Evolutionary conservation across 2,797 vertebrate species (phyloP).

Genomic region (Miichthys miiuy): DNA sequence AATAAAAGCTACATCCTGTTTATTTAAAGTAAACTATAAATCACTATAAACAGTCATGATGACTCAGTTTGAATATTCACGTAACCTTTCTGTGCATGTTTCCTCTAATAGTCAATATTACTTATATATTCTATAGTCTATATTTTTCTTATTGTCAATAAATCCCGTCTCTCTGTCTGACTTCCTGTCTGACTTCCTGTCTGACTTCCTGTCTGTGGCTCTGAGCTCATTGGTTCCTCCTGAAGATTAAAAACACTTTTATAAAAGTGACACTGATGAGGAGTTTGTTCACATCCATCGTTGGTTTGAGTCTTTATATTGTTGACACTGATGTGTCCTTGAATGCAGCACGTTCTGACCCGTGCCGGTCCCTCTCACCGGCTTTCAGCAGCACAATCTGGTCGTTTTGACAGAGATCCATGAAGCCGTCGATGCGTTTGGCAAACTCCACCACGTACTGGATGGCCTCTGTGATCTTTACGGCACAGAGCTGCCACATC

Average conservation of each 20-base stretch:
- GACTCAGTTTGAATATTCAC: too few relatives aligned
- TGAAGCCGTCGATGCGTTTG: slow-evolving; percentile 96
- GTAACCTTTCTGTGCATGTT: too few relatives aligned
- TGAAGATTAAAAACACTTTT: too few relatives aligned
- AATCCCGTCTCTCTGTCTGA: neutral
- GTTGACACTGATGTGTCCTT: neutral
- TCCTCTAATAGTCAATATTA: too few relatives aligned
- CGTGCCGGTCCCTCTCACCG: slow-evolving; percentile 79
- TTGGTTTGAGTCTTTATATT: neutral
- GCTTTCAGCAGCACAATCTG: slow-evolving; percentile 97
- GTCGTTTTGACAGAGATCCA: slow-evolving; percentile 97
- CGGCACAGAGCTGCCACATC: slow-evolving; percentile 96
- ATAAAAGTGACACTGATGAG: too few relatives aligned
- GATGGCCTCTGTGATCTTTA: slow-evolving; percentile 95
- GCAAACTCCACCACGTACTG: slow-evolving; percentile 97
- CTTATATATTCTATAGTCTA: too few relatives aligned
- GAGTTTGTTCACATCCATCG: too few relatives aligned
- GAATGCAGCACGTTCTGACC: neutral
- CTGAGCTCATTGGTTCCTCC: too few relatives aligned
- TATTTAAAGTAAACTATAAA: too few relatives aligned
- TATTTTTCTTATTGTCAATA: neutral
- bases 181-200: neutral
- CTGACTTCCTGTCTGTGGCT: too few relatives aligned
- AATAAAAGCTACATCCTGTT: too few relatives aligned
- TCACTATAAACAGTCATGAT: too few relatives aligned